phyloP scores from a whole-genome alignment of 2,113 vertebrate species.

The Sisor rabdophorus region DNA sequence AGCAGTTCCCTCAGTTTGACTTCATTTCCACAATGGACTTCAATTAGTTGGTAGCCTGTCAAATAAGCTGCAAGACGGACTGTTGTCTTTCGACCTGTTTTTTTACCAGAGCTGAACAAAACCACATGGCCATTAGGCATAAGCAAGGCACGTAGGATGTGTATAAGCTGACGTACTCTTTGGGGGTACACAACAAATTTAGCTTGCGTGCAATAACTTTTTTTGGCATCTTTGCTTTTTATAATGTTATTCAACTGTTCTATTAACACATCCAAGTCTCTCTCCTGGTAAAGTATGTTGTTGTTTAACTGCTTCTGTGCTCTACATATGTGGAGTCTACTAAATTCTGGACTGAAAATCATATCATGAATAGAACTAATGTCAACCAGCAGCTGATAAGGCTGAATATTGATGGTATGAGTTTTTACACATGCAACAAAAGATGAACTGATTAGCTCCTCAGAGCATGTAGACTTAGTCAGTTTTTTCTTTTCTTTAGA shows the following conservation, averaged over 20 bases:
- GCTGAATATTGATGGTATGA: slow-evolving; percentile 17
- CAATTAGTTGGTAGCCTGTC: slow-evolving; percentile 61
- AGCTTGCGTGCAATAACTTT: slow-evolving; percentile 12
- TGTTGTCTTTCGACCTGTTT: slow-evolving; percentile 72
- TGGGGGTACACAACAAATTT: slow-evolving; percentile 57
- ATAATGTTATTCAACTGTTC: slow-evolving; percentile 55
- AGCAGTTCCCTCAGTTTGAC: slow-evolving; percentile 60
- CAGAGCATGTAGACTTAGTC: neutral
- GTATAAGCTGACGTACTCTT: slow-evolving; percentile 68
- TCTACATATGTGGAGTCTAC: neutral
- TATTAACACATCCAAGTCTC: slow-evolving; percentile 54
- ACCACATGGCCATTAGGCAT: slow-evolving; percentile 71
- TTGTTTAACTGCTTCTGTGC: slow-evolving; percentile 43
- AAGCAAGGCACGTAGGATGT: slow-evolving; percentile 67
- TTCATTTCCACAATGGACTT: slow-evolving; percentile 62
- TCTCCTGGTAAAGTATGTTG: slow-evolving; percentile 61
- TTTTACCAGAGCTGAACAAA: slow-evolving; percentile 59
- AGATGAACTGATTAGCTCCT: slow-evolving; percentile 15
- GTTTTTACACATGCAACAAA: neutral
- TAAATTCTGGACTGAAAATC: slow-evolving; percentile 66
- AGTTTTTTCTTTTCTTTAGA: neutral
- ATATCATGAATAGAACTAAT: slow-evolving; percentile 47
- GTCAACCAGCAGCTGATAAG: slow-evolving; percentile 49
- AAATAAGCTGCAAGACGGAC: slow-evolving; percentile 67
- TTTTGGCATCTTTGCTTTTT: slow-evolving; percentile 47